phyloP scores from a whole-genome alignment of 2,113 vertebrate species.

The Myiozetetes cayanensis region DNA sequence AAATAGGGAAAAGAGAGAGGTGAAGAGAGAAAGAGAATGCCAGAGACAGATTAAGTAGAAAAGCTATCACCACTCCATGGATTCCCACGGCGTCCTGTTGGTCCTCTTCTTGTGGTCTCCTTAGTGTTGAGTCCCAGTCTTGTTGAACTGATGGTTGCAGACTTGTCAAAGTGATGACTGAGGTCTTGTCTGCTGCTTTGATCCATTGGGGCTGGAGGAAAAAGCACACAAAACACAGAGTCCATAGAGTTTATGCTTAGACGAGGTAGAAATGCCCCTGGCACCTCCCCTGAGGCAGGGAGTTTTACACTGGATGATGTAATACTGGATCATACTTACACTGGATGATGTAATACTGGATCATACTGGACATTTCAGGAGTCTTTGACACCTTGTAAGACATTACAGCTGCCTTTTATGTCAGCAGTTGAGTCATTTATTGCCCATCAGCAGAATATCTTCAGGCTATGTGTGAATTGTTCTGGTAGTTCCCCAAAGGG shows the following conservation, averaged over 20 bases:
- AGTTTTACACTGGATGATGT: too few species aligned
- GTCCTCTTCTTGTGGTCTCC: not conserved
- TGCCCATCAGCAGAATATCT: not conserved
- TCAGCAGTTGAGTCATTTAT: not conserved
- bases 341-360: not conserved
- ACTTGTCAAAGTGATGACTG: not conserved
- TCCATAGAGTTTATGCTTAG: not conserved
- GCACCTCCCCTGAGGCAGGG: not conserved
- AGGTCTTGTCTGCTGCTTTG: not conserved
- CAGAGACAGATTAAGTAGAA: not conserved
- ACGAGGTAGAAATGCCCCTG: not conserved
- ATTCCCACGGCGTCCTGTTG: not conserved
- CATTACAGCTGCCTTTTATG: not conserved
- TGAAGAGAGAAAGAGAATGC: not conserved
- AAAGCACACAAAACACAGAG: not conserved
- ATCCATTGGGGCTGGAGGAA: not conserved
- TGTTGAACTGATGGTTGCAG: not conserved
- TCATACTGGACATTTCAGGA: not conserved
- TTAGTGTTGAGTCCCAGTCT: not conserved
- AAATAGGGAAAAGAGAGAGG: not conserved
- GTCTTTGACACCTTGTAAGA: not conserved
- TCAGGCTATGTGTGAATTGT: not conserved
- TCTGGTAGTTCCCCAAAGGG: not conserved
- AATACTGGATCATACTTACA: too few species aligned
- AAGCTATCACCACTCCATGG: not conserved